Conservation (phyloP, 53 echinoderm and acorn worm genomes). For the Holothuria scabra region DNA sequence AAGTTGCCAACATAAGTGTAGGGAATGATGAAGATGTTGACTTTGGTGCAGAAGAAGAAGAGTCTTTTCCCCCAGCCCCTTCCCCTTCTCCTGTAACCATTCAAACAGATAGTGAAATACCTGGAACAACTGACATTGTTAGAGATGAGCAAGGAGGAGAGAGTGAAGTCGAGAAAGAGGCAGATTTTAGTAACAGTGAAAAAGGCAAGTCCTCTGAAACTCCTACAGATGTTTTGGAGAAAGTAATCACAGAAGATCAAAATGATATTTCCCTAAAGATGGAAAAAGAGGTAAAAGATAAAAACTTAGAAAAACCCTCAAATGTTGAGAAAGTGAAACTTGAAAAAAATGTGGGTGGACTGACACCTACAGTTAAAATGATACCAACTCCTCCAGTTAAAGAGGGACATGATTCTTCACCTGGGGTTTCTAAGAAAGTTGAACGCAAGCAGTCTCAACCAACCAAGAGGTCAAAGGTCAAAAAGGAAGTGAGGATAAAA, state of each 20-base stretch:
- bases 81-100: constrained; percentile 23
- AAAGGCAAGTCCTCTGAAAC: too few relatives aligned
- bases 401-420: constrained; percentile 73
- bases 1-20: neutral
- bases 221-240: too few relatives aligned
- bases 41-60: neutral
- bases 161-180: neutral
- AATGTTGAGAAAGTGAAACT: neutral
- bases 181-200: too few relatives aligned
- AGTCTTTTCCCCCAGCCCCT: constrained; percentile 4
- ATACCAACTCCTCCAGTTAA: constrained; percentile 63
- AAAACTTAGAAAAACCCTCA: neutral
- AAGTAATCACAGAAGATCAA: too few relatives aligned
- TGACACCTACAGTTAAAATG: neutral
- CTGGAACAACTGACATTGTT: neutral
- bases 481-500: constrained; percentile 90
- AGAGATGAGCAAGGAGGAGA: neutral
- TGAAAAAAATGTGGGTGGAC: neutral
- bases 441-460: neutral
- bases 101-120: neutral
- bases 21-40: neutral
- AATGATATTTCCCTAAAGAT: too few relatives aligned
- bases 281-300: too few relatives aligned
- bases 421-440: neutral
- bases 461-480: constrained; percentile 59